Evolutionary conservation across 2,888 invertebrate genomes (phyloP).

Genomic region (Ochropleura leucogaster): DNA sequence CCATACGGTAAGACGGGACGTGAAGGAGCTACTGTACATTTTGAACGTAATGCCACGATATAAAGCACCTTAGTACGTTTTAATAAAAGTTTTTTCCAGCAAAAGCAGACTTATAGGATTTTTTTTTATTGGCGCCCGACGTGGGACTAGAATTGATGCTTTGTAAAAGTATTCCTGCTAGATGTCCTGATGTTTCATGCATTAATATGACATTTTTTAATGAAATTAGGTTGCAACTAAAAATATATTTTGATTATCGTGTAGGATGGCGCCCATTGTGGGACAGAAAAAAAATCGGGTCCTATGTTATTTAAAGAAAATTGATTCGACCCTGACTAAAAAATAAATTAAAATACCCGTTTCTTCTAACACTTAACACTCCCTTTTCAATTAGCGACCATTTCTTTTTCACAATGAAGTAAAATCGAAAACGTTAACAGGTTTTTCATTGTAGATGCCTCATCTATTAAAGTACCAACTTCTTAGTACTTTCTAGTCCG

Average conservation of each 20-base stretch:
- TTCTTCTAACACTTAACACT: not conserved
- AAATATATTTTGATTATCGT: not conserved
- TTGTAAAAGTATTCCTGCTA: not conserved
- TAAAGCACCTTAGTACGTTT: not conserved
- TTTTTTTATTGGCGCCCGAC: slow-evolving; percentile 14
- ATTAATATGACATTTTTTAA: too few relatives aligned
- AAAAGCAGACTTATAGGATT: not conserved
- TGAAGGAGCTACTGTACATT: not conserved
- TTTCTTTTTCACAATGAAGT: not conserved
- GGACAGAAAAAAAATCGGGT: not conserved
- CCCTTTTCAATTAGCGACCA: not conserved
- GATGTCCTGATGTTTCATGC: not conserved
- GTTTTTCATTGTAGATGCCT: not conserved
- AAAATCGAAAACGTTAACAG: not conserved
- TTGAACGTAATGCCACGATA: not conserved
- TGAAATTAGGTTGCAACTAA: not conserved
- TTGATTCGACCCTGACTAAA: not conserved
- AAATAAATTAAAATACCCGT: slow-evolving; percentile 14
- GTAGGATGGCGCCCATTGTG: slow-evolving; percentile 18
- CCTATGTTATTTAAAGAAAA: not conserved
- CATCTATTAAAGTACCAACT: not conserved
- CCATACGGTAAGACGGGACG: not conserved
- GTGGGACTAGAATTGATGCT: not conserved
- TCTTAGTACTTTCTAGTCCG: not conserved
- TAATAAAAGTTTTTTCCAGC: not conserved